Conservation (phyloP, 2,113 vertebrate genomes). For the Chrysochloris asiatica region DNA sequence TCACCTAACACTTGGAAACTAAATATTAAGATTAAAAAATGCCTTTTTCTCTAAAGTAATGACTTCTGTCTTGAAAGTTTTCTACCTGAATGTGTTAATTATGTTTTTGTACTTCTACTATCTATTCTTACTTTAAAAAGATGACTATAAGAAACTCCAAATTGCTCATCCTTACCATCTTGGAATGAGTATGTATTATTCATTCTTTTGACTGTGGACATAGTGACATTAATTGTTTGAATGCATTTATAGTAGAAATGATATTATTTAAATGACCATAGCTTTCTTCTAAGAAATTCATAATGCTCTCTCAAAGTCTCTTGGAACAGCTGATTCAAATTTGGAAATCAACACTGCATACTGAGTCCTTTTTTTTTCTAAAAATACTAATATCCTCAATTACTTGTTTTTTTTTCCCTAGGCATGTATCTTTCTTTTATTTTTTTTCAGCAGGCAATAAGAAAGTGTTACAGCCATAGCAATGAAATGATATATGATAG, state of each 20-base stretch:
- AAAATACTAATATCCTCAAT: neutral
- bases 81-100: conserved; percentile 8
- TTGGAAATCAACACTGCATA: neutral
- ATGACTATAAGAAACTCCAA: neutral
- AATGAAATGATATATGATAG: no score
- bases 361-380: neutral
- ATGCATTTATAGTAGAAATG: neutral
- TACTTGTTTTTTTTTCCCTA: neutral
- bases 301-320: neutral
- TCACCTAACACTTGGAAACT: conserved; percentile 12
- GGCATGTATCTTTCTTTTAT: neutral
- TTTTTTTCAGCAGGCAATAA: neutral
- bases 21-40: conserved; percentile 32
- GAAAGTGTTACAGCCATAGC: no score
- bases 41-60: conserved; percentile 9
- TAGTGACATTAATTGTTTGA: neutral
- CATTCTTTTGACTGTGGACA: neutral
- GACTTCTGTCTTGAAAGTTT: neutral
- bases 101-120: conserved; percentile 22
- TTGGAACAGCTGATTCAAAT: neutral
- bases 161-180: neutral
- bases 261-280: neutral
- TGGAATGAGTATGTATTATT: neutral
- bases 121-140: conserved; percentile 11
- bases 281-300: neutral